Percentiles rank a stretch among this genome's conserved stretches.
These are phyloP conservation scores for Uloborus plumipes DNA, from an alignment of 2,888 invertebrate species.

Conservation along the genomic window DNA sequence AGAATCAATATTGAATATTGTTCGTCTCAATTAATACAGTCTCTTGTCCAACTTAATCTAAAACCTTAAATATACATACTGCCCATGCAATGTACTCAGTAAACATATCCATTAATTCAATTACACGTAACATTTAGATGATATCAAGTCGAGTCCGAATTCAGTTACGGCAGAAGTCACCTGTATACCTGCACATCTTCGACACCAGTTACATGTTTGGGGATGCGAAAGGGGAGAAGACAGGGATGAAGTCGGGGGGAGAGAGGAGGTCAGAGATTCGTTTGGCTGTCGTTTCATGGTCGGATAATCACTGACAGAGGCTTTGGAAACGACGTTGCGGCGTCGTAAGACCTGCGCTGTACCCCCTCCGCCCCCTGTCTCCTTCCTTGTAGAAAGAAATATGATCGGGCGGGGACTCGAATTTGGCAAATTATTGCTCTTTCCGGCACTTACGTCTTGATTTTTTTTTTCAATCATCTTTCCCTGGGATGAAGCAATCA, in stretches of 20 bases:
- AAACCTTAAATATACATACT: too few relatives aligned
- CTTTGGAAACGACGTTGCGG: conserved; percentile 36
- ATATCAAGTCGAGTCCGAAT: neutral
- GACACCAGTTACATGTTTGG: neutral
- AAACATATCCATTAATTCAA: too few relatives aligned
- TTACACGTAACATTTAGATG: conserved; percentile 13
- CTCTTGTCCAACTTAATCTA: too few relatives aligned
- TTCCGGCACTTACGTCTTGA: neutral
- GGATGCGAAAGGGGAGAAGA: neutral
- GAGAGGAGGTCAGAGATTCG: conserved; percentile 19
- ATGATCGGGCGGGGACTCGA: neutral
- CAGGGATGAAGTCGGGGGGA: conserved; percentile 4
- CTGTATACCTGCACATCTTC: neutral
- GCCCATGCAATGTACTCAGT: too few relatives aligned
- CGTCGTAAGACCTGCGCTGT: conserved; percentile 19
- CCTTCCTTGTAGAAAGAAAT: neutral
- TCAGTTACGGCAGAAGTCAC: conserved; percentile 1
- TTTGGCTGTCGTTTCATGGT: conserved; percentile 59
- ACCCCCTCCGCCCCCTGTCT: neutral
- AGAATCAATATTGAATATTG: too few relatives aligned
- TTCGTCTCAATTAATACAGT: too few relatives aligned
- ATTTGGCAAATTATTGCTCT: conserved; percentile 6
- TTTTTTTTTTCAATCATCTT: neutral
- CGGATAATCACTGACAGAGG: conserved; percentile 48
- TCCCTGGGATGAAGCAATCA: neutral